A percentile compares a stretch with the other conserved stretches of the same genome.
These are phyloP conservation scores for Scrobipalpa atriplicella DNA, from an alignment of 2,888 invertebrate species.

Conservation along the genomic window DNA sequence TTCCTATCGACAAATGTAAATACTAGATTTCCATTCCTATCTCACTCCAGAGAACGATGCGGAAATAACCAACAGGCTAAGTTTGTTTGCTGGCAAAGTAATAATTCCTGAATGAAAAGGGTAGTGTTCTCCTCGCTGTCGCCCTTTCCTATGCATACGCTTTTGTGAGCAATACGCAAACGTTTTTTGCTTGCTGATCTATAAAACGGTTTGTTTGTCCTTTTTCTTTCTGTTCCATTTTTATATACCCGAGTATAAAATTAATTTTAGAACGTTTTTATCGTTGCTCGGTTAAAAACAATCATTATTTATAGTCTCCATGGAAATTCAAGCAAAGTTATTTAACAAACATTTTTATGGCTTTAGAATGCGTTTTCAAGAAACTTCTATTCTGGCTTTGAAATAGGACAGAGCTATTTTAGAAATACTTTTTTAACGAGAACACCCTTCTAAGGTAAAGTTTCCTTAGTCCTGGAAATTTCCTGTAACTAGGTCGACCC, in stretches of 20 bases:
- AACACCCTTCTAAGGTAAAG: background rate
- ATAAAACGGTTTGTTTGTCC: background rate
- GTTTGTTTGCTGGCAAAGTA: conserved; percentile 46
- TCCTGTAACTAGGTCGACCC: conserved; percentile 22
- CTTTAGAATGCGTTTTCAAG: too few relatives aligned
- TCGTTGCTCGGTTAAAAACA: too few relatives aligned
- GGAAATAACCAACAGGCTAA: conserved; percentile 28
- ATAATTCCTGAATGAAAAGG: conserved; percentile 51
- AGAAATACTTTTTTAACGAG: background rate
- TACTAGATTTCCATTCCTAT: background rate
- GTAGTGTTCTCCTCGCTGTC: conserved; percentile 37
- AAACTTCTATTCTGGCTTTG: background rate
- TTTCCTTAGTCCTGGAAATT: conserved; percentile 4
- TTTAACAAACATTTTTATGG: too few relatives aligned
- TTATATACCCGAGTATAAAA: too few relatives aligned
- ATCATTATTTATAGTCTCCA: too few relatives aligned
- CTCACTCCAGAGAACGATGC: background rate
- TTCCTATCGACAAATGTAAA: background rate
- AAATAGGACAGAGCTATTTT: background rate
- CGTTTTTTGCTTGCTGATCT: background rate
- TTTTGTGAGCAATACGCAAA: background rate
- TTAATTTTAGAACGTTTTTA: too few relatives aligned
- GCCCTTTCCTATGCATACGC: conserved; percentile 30
- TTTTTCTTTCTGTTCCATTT: background rate
- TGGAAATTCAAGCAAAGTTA: too few relatives aligned